Evolutionary conservation across 2,888 invertebrate species (phyloP).

Genomic region (Sympetrum striolatum): DNA sequence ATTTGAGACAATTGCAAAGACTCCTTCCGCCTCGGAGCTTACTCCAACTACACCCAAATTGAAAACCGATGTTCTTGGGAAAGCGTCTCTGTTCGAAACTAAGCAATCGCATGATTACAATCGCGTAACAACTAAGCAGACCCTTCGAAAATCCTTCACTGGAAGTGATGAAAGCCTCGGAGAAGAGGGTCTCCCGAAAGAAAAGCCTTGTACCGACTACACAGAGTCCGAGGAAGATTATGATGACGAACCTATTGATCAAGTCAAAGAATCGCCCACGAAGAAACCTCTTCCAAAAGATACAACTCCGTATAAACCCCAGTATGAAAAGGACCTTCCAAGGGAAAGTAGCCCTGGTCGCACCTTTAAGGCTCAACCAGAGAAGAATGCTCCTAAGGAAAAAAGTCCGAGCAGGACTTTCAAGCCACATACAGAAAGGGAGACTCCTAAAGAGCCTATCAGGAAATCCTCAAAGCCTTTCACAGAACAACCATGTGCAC

Average conservation of each 20-base stretch:
- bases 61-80: slow-evolving; percentile 60
- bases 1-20: slow-evolving; percentile 69
- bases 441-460: not conserved
- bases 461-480: not conserved
- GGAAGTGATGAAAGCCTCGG: slow-evolving; percentile 20
- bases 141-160: not conserved
- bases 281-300: not conserved
- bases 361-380: not conserved
- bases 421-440: not conserved
- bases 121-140: not conserved
- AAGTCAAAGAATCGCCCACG: not conserved
- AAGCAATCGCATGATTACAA: slow-evolving; percentile 46
- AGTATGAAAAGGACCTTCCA: not conserved
- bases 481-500: not conserved
- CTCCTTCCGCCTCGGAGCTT: slow-evolving; percentile 20
- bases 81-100: slow-evolving; percentile 62
- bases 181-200: slow-evolving; percentile 14
- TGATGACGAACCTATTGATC: not conserved
- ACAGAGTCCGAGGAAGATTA: slow-evolving; percentile 30
- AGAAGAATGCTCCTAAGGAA: not conserved
- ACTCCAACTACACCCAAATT: not conserved
- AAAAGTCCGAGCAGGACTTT: not conserved
- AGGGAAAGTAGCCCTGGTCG: not conserved
- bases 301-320: not conserved
- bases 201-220: not conserved